Percentiles rank a stretch among this genome's conserved stretches.
phyloP scores from a whole-genome alignment of 1,140 invertebrate species.

The Danaus melanippus region DNA sequence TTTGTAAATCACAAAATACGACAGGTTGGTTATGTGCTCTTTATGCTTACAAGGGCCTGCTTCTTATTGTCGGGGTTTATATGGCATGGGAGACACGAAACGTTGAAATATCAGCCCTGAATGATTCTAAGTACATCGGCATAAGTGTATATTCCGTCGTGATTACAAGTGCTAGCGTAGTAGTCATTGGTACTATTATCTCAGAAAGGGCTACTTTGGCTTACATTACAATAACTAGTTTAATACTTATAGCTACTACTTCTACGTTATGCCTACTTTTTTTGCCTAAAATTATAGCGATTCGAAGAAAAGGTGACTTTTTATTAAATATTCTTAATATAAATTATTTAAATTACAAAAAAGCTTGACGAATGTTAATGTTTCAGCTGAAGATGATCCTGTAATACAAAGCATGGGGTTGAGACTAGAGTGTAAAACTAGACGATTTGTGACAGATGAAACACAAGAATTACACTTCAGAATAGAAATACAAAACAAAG shows the following conservation, averaged over 20 bases:
- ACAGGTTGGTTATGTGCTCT: constrained; percentile 89
- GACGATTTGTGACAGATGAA: constrained; percentile 81
- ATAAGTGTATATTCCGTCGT: constrained; percentile 94
- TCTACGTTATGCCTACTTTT: constrained; percentile 89
- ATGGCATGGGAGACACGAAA: constrained; percentile 98
- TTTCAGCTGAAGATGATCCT: constrained; percentile 80
- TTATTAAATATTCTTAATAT: neutral
- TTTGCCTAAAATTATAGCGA: constrained; percentile 85
- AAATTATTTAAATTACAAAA: neutral
- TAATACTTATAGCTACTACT: constrained; percentile 90
- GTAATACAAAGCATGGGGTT: constrained; percentile 90
- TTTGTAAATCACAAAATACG: constrained; percentile 88
- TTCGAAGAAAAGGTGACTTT: constrained; percentile 71
- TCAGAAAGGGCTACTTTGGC: constrained; percentile 87
- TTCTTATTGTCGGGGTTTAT: constrained; percentile 92
- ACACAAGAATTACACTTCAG: constrained; percentile 85
- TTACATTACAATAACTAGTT: constrained; percentile 85
- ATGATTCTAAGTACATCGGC: constrained; percentile 97
- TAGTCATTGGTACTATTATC: constrained; percentile 88
- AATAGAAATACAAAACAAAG: constrained; percentile 92
- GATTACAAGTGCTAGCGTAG: constrained; percentile 88
- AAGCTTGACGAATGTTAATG: neutral
- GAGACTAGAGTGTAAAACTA: constrained; percentile 89
- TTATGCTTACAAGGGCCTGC: constrained; percentile 91
- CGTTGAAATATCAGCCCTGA: constrained; percentile 96